Evolutionary conservation across 1,140 invertebrate genomes (phyloP).

Genomic region (Lethocerus indicus): DNA sequence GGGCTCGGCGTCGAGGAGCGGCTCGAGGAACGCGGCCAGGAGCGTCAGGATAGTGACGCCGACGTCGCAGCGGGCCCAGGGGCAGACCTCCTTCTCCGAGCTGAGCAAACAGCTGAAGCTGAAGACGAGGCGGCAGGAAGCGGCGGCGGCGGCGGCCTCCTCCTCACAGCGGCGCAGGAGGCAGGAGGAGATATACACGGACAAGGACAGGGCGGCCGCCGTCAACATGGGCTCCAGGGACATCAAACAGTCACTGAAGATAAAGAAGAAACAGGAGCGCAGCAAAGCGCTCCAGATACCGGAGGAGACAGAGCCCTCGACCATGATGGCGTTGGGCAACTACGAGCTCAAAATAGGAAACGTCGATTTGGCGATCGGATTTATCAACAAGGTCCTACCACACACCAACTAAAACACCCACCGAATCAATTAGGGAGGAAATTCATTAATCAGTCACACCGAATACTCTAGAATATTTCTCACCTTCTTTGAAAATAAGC

Average conservation of each 20-base stretch:
- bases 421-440: no score
- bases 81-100: not conserved
- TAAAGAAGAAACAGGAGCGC: slow-evolving; percentile 61
- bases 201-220: slow-evolving; percentile 76
- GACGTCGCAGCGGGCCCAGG: slow-evolving; percentile 3
- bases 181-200: slow-evolving; percentile 56
- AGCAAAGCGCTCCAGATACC: slow-evolving; percentile 52
- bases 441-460: no score
- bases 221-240: slow-evolving; percentile 63
- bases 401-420: not conserved
- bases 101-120: slow-evolving; percentile 28
- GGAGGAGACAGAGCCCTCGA: slow-evolving; percentile 57
- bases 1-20: not conserved
- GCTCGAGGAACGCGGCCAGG: slow-evolving; percentile 3
- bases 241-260: slow-evolving; percentile 66
- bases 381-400: slow-evolving; percentile 54
- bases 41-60: not conserved
- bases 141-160: slow-evolving; percentile 21
- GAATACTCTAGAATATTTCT: no score
- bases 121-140: slow-evolving; percentile 21
- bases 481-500: no score
- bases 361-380: slow-evolving; percentile 45
- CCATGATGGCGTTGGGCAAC: slow-evolving; percentile 52
- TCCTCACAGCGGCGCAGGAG: slow-evolving; percentile 19
- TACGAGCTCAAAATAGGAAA: slow-evolving; percentile 55